Base-by-base conservation (phyloP, 2,797 vertebrate genomes). In the Tenualosa ilisha region DNA sequence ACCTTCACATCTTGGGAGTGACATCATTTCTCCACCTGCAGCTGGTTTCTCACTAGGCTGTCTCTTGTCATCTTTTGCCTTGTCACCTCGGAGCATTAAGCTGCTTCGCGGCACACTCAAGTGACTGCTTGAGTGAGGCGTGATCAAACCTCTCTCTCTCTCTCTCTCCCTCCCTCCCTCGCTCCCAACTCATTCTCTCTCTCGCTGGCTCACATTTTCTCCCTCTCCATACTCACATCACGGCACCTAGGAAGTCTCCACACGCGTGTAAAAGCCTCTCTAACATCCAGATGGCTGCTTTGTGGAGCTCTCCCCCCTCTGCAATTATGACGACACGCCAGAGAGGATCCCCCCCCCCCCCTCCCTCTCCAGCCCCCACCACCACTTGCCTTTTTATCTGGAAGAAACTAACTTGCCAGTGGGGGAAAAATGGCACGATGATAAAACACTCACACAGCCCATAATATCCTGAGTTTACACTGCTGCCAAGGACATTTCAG, bases 261-360 rank as follows among this genome's bases (percentile, higher is more conserved):
- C 82, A 84, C 61, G 81, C 72, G 17, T 59, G 68, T 75, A 17
- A 12, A 59, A 56, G 53, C 53, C 26, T 86, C 82, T 86, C 84
- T 81, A 24, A 85, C 26, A 79, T 87, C 88, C 91, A 90, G 91
- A 91, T 90, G 89, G 88, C 89, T 87, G 90, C 89, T 90, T 91
- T 90, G 89, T 89, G 85, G 75, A 79, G 81, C 81, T 68, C n/a
- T 81, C 88, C 87, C 89, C 89, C 86, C 88, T 83, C 83, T 82
- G 87, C 87, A 91, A 89, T 91, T 90, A 90, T 87, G 84, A 83
- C 31, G 37, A 84, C 83, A 85, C 87, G 72, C 82, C 83, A 85
- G 86, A 61, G 65, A 68, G 84, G 13, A 75, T 85, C 84, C 83
- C 82, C 53, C 81, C 85, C 87, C 37, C 56, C 37, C 12, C 87